Base-by-base conservation (phyloP, 64 coral and sea anemone species). In the Montipora sp. region DNA sequence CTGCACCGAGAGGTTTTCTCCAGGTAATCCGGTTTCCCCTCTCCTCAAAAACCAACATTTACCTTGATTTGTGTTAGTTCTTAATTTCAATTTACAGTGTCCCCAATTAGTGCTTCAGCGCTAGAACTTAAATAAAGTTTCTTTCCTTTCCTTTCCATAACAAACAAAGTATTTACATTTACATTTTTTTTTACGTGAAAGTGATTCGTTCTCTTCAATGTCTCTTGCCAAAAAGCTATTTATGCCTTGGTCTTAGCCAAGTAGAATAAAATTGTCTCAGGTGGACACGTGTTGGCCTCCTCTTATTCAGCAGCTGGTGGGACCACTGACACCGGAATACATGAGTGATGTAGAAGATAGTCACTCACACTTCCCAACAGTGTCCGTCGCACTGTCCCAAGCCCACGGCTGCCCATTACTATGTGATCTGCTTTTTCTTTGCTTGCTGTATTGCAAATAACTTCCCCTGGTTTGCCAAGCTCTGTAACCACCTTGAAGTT, bases 361-460 rank as follows among this genome's bases (percentile, higher is more conserved):
- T 95, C 93, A 95, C 93, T 95, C 19, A 95, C 88, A 80, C 93
- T 95, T 5, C 93, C 93, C 46, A 95, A 8, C 5, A 95, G 50
- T 67, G 87, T 95, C 18, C 93, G 88, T n/a, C 88, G 81, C 6
- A 95, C 80, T 9, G 80, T 87, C 0, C 93, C 93, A 7, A 80
- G 5, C 15, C 93, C 93, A 46, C 93, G 88, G n/a, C 79, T 90
- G 49, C 93, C 93, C 80, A 95, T 79, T 55, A 95, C 81, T 45
- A 95, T 79, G 51, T 90, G 76, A 59, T 67, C 47, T 68, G 87
- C 83, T 4, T 79, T 27, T 84, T 95, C 93, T 68, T 90, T 75
- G 18, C 87, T 66, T 44, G 88, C 88, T 48, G 77, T 53, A 14
- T 95, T 73, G 79, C 93, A 95, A 51, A 95, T 95, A 85, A 95